Evolutionary conservation across 2,113 vertebrate genomes (phyloP), one percentile per base, ranked within the genome.

Genomic region (Uropsilus gracilis): DNA sequence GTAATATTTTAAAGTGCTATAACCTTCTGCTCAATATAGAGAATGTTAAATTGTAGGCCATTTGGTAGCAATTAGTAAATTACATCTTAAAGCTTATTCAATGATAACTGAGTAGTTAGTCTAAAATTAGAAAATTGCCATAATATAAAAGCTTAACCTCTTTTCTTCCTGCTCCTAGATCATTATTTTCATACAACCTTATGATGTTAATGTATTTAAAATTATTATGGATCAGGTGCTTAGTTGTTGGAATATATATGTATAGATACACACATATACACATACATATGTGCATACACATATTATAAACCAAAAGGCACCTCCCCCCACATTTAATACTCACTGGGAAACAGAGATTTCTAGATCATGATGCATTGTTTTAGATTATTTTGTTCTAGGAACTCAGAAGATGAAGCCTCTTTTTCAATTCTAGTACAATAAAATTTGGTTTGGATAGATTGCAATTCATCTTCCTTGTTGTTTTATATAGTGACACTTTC

Each of bases 61-160:
- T 80, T 94, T 95, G 71, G 30, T 48, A 82, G n/a, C 55, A 93
- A 92, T 76, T 90, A 94, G 57, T 87, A 63, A 93, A 82, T 78
- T 86, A 46, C 32, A 69, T 77, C n/a, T 81, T 88, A 89, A 92
- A 92, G 37, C 28, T 78, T 94, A 88, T 82, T 92, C 71, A n/a
- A 46, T 89, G 22, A 39, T 83, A 89, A 86, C 20, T 86, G 39
- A 73, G 11, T 46, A 90, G 57, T 92, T 75, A 78, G 50, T 80
- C 20, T 95, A 95, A 96, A 80, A 91, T 69, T 44, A 89, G 13
- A 84, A 82, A 86, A 92, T 89, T 95, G 24, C 42, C 57, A 42
- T 39, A 53, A 94, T 72, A 81, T 76, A 83, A 86, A 75, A 8
- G 9, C 32, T 95, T 89, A 85, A 80, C 34, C 17, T 71, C 53